phyloP scores from a whole-genome alignment of 2,113 vertebrate genomes.

The Girardinichthys multiradiatus region DNA sequence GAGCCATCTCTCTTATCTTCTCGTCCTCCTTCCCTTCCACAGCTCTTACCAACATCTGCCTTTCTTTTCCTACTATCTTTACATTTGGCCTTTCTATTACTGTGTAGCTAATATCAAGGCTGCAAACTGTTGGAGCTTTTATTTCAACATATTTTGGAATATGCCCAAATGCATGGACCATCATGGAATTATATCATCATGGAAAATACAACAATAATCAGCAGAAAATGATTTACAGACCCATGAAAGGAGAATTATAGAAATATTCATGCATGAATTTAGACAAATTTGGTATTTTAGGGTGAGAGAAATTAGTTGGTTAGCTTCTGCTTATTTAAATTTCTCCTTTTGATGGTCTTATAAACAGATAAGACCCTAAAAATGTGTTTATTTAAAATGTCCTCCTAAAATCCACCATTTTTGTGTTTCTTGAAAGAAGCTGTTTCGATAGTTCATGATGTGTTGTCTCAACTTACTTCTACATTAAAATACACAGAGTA shows the following conservation, averaged over 20 bases:
- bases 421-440: neutral
- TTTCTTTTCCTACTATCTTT: constrained; percentile 6
- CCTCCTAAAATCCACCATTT: neutral
- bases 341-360: neutral
- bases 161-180: no score
- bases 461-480: no score
- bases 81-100: neutral
- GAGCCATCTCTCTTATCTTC: constrained; percentile 6
- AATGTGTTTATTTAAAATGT: neutral
- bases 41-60: constrained; percentile 1
- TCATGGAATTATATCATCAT: neutral
- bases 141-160: no score
- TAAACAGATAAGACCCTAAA: neutral
- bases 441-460: no score
- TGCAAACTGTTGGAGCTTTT: neutral
- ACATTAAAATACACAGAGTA: no score
- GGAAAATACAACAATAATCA: neutral
- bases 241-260: neutral
- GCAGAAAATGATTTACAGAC: neutral
- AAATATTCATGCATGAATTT: neutral
- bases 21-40: constrained; percentile 4
- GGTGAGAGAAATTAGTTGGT: neutral
- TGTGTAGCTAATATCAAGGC: neutral
- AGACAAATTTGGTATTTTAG: neutral
- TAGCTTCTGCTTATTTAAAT: neutral